phyloP scores from a whole-genome alignment of 1,140 invertebrate genomes.

The Eufriesea mexicana region DNA sequence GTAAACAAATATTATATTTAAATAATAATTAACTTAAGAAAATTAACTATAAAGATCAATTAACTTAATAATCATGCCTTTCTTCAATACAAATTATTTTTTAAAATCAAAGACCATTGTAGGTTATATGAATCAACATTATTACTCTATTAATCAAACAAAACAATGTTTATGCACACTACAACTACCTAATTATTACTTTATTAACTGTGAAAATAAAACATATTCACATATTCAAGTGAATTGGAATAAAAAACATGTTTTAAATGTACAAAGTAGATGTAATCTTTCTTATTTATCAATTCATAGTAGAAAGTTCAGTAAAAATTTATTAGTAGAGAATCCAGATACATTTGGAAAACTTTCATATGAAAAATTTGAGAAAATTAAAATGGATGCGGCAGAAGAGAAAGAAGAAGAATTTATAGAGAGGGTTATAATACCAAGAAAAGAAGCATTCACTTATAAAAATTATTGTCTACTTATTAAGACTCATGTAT shows the following conservation, averaged over 20 bases:
- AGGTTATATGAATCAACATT: constrained; percentile 18
- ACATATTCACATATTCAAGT: not conserved
- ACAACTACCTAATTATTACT: not conserved
- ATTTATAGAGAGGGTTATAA: constrained; percentile 65
- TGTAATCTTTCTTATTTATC: not conserved
- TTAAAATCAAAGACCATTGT: constrained; percentile 15
- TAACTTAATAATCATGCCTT: constrained; percentile 41
- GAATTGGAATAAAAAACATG: not conserved
- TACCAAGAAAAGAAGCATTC: constrained; percentile 73
- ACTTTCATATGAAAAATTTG: constrained; percentile 65
- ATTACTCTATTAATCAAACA: not conserved
- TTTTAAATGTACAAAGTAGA: not conserved
- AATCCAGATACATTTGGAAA: constrained; percentile 77
- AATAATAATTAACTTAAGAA: not conserved
- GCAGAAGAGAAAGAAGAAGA: constrained; percentile 73
- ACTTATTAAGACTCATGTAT: constrained; percentile 87
- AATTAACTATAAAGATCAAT: not conserved
- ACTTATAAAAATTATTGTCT: constrained; percentile 85
- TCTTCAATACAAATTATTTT: constrained; percentile 17
- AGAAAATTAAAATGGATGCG: constrained; percentile 70
- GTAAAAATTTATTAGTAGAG: constrained; percentile 28
- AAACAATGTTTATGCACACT: constrained; percentile 20
- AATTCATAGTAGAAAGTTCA: not conserved
- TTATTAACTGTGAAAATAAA: not conserved
- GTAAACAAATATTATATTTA: not conserved